Evolutionary conservation across 2,797 vertebrate species (phyloP).

Genomic region (Pipistrellus kuhlii): DNA sequence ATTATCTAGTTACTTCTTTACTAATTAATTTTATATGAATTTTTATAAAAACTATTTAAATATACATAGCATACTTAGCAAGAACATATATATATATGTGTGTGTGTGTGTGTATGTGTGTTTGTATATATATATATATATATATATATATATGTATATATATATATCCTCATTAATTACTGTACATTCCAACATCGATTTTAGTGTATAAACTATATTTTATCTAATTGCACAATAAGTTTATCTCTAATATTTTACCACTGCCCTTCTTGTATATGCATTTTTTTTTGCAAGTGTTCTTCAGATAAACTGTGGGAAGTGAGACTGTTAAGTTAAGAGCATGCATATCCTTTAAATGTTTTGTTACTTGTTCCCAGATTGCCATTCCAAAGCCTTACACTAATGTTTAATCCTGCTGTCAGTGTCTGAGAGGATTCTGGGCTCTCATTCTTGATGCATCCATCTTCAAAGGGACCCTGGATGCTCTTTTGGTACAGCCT

Average conservation of each 20-base stretch:
- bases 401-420: neutral
- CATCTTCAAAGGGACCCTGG: neutral
- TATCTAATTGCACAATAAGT: neutral
- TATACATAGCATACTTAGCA: neutral
- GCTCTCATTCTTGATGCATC: too few species aligned
- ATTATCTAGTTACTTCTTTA: neutral
- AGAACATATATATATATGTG: neutral
- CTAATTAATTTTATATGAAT: too few species aligned
- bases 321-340: neutral
- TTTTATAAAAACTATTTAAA: neutral
- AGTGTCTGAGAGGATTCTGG: neutral
- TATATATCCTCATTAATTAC: neutral
- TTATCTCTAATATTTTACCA: neutral
- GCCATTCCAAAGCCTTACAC: neutral
- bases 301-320: neutral
- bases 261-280: neutral
- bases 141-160: too few species aligned
- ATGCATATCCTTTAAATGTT: neutral
- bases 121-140: too few species aligned
- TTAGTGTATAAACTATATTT: neutral
- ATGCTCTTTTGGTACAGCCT: neutral
- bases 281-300: neutral
- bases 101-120: too few species aligned
- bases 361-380: neutral
- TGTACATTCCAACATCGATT: neutral